Evolutionary conservation across 2,888 invertebrate species (phyloP).

Genomic region (Tetramorium bicarinatum): DNA sequence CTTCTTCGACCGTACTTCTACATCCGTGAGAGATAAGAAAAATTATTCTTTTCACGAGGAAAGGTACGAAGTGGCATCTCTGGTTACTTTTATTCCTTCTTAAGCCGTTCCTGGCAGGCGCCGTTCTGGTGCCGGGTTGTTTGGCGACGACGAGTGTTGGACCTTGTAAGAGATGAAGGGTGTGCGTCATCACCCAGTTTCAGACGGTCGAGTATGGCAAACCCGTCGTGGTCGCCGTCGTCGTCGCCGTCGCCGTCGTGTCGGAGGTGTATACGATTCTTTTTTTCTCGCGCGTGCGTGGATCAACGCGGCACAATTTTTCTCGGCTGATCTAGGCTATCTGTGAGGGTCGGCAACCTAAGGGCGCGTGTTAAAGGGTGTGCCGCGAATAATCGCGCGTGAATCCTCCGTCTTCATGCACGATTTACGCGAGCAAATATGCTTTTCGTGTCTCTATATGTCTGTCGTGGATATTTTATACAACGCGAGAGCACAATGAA

Average conservation of each 20-base stretch:
- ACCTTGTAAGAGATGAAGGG: conserved; percentile 32
- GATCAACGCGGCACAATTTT: conserved; percentile 21
- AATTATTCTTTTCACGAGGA: neutral
- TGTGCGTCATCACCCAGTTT: conserved; percentile 54
- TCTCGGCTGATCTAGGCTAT: neutral
- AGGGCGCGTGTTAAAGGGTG: neutral
- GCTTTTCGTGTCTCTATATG: neutral
- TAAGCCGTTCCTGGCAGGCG: conserved; percentile 15
- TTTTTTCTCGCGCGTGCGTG: conserved; percentile 28
- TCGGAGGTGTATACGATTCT: neutral
- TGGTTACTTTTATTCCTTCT: neutral
- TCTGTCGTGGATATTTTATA: neutral
- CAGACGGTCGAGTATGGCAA: conserved; percentile 21
- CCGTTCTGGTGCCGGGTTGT: conserved; percentile 29
- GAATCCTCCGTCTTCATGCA: neutral
- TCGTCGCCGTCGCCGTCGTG: neutral
- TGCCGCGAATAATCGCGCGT: neutral
- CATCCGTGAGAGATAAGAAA: too few species aligned
- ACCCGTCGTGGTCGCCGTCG: neutral
- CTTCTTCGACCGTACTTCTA: neutral
- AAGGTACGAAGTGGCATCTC: neutral
- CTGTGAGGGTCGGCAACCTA: conserved; percentile 2
- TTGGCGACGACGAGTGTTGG: conserved; percentile 19
- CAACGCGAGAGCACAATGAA: neutral
- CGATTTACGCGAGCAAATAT: conserved; percentile 14